Percentiles rank a stretch among this genome's conserved stretches.
Evolutionary conservation across 1,140 invertebrate species (phyloP).

Genomic region (Drosophila nigromelanica): DNA sequence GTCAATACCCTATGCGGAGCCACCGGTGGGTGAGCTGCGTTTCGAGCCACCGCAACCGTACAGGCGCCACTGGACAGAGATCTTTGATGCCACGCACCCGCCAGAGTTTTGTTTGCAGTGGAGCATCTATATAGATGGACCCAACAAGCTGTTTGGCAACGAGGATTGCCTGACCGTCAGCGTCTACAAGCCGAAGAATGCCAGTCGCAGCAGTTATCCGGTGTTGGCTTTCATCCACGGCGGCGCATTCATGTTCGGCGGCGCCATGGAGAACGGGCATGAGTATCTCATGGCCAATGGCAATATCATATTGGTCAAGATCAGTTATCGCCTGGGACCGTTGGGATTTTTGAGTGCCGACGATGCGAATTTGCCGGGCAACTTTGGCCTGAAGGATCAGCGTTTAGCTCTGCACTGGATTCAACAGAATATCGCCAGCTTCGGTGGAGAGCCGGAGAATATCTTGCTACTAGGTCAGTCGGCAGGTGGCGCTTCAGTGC

Average conservation of each 20-base stretch:
- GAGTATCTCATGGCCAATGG: constrained; percentile 86
- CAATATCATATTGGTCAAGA: constrained; percentile 86
- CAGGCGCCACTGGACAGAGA: constrained; percentile 19
- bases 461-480: constrained; percentile 86
- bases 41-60: constrained; percentile 37
- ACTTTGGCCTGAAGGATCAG: constrained; percentile 88
- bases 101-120: constrained; percentile 44
- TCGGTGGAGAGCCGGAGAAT: constrained; percentile 86
- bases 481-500: constrained; percentile 86
- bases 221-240: constrained; percentile 85
- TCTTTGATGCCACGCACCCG: constrained; percentile 15
- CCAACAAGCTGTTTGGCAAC: constrained; percentile 46
- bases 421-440: constrained; percentile 85
- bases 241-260: constrained; percentile 84
- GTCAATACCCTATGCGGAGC: constrained; percentile 32
- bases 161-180: constrained; percentile 83
- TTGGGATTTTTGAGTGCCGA: constrained; percentile 87
- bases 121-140: constrained; percentile 30
- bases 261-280: constrained; percentile 77
- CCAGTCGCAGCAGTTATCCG: constrained; percentile 52
- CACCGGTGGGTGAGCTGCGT: constrained; percentile 19
- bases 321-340: constrained; percentile 87
- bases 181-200: constrained; percentile 74
- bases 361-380: constrained; percentile 85
- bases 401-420: constrained; percentile 87